phyloP scores from a whole-genome alignment of 2,797 vertebrate species.

The Tenualosa ilisha region DNA sequence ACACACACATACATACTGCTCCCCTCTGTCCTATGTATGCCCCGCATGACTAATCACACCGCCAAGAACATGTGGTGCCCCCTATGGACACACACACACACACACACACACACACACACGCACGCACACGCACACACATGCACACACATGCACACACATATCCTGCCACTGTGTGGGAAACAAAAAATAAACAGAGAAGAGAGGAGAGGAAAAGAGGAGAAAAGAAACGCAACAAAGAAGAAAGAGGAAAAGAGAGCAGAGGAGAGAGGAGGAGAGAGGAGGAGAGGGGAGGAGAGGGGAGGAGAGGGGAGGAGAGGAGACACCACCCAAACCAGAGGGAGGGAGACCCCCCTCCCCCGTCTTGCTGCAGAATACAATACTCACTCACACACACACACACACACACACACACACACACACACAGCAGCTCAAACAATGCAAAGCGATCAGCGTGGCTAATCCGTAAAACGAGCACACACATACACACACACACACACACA shows the following conservation, averaged over 20 bases:
- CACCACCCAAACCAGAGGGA: slow-evolving; percentile 26
- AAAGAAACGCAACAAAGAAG: slow-evolving; percentile 14
- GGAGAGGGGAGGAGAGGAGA: slow-evolving; percentile 14
- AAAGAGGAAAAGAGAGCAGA: slow-evolving; percentile 3
- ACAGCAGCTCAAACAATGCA: slow-evolving; percentile 11
- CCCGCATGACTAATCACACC: too few species aligned
- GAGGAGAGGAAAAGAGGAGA: background rate
- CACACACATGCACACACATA: too few species aligned
- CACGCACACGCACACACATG: too few species aligned
- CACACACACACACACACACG: too few species aligned
- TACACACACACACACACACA: background rate
- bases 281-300: slow-evolving; percentile 16
- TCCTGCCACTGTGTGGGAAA: too few species aligned
- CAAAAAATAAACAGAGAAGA: too few species aligned
- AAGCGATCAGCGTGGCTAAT: slow-evolving; percentile 7
- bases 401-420: background rate
- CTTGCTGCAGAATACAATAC: too few species aligned
- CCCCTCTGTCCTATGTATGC: too few species aligned
- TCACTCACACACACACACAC: background rate
- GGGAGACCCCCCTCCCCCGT: too few species aligned
- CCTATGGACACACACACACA: too few species aligned
- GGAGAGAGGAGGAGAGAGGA: background rate
- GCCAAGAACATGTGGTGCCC: too few species aligned
- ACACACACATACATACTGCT: background rate
- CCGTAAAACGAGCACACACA: background rate